Conservation (phyloP, 2,113 vertebrate species). For the Helogale parvula region DNA sequence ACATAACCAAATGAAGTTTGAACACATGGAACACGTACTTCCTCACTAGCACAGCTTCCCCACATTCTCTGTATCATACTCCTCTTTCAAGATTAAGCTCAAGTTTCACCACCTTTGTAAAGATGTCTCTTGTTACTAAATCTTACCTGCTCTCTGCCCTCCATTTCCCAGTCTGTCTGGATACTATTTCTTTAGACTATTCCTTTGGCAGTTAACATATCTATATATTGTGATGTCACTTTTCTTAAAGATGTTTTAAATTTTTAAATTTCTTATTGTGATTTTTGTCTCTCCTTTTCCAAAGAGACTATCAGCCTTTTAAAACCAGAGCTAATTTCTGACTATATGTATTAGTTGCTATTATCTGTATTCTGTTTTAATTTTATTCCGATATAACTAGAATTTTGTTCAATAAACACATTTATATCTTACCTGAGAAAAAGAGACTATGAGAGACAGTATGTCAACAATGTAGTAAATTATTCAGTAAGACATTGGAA, state of each 20-base stretch:
- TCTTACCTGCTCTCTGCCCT: background rate
- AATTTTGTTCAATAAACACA: background rate
- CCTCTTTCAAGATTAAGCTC: background rate
- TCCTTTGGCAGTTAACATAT: background rate
- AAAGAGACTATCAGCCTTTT: background rate
- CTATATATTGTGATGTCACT: background rate
- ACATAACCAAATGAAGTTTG: background rate
- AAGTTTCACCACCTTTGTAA: background rate
- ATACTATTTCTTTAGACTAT: background rate
- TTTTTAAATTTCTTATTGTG: background rate
- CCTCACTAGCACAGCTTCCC: background rate
- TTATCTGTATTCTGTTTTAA: background rate
- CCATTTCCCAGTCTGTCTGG: background rate
- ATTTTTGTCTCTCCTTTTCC: background rate
- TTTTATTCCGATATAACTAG: background rate
- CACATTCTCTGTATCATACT: background rate
- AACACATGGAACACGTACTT: background rate
- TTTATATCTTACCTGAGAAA: slow-evolving; percentile 26
- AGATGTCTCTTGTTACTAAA: background rate
- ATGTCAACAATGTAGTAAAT: background rate
- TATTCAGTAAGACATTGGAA: background rate
- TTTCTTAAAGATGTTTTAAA: background rate
- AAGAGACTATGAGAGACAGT: background rate
- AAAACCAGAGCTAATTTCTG: background rate
- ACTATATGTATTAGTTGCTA: background rate